Evolutionary conservation across 2,113 vertebrate species (phyloP).

Genomic region (Thunnus maccoyii): DNA sequence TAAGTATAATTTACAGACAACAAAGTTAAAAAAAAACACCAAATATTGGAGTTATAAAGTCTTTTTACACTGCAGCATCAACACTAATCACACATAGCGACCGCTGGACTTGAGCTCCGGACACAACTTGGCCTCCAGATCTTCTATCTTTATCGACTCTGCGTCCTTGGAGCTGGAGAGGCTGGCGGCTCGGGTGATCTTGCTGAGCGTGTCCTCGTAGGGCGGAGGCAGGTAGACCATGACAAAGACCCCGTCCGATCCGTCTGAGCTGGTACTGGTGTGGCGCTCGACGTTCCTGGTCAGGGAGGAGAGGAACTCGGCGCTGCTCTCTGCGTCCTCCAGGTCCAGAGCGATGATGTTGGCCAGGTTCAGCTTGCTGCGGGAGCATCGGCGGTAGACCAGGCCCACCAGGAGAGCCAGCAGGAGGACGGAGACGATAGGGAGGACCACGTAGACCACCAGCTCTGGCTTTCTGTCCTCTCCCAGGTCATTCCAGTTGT

Average conservation of each 20-base stretch:
- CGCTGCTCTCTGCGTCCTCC: conserved; percentile 68
- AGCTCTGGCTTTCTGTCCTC: conserved; percentile 83
- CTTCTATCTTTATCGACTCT: conserved; percentile 76
- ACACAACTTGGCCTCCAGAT: conserved; percentile 78
- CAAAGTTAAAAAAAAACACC: not conserved
- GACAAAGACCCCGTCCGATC: conserved; percentile 83
- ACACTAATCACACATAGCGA: conserved; percentile 47
- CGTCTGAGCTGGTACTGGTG: conserved; percentile 80
- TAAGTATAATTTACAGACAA: conserved; percentile 8
- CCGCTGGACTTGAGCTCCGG: conserved; percentile 67
- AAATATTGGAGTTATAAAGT: conserved; percentile 4
- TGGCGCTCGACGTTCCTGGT: conserved; percentile 73
- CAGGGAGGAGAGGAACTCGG: conserved; percentile 79
- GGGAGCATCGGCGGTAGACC: conserved; percentile 84
- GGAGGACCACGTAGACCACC: conserved; percentile 88
- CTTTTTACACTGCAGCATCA: not conserved
- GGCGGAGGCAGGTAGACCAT: conserved; percentile 87
- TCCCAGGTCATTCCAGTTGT: conserved; percentile 80
- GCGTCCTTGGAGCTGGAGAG: conserved; percentile 76
- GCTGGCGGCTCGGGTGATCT: conserved; percentile 81
- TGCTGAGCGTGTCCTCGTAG: conserved; percentile 91
- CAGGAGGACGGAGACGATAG: conserved; percentile 86
- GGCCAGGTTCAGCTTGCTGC: conserved; percentile 74
- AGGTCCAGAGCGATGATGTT: conserved; percentile 88
- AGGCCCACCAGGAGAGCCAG: conserved; percentile 87